Conservation (phyloP, 2,113 vertebrate species). For the Loxodonta africana region DNA sequence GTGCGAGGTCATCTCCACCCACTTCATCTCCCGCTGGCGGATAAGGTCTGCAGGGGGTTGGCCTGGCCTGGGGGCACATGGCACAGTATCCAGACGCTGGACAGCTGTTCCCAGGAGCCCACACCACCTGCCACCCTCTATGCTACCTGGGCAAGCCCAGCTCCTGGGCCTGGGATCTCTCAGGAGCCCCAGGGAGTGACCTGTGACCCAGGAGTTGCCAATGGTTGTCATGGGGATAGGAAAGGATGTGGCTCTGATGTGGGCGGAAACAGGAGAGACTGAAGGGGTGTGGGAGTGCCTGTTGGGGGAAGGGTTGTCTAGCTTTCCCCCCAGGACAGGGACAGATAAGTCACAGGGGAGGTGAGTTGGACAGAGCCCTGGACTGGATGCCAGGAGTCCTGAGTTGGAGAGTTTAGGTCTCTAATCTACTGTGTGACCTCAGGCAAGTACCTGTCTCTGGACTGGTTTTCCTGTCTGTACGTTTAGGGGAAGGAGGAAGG, state of each 20-base stretch:
- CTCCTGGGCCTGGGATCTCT: not conserved
- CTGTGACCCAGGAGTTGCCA: conserved; percentile 58
- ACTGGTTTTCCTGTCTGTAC: not conserved
- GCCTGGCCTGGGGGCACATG: conserved; percentile 31
- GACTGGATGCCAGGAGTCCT: conserved; percentile 5
- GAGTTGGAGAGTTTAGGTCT: not conserved
- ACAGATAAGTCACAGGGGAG: not conserved
- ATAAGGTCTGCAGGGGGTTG: conserved; percentile 90
- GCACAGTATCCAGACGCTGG: not conserved
- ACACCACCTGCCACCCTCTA: not conserved
- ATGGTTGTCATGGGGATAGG: conserved; percentile 58
- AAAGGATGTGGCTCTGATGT: conserved; percentile 70
- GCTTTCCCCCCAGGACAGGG: not conserved
- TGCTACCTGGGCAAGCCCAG: not conserved
- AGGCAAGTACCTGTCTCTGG: conserved; percentile 16
- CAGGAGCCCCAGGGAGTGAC: not conserved
- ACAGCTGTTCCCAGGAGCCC: not conserved
- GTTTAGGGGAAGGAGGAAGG: not conserved
- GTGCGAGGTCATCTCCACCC: conserved; percentile 92
- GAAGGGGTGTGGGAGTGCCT: not conserved
- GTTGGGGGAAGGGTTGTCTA: not conserved
- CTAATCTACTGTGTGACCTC: not conserved
- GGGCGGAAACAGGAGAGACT: conserved; percentile 16
- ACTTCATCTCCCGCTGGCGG: conserved; percentile 93
- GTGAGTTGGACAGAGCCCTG: not conserved